Conservation (phyloP, 1,140 invertebrate species). For the Episyrphus balteatus region DNA sequence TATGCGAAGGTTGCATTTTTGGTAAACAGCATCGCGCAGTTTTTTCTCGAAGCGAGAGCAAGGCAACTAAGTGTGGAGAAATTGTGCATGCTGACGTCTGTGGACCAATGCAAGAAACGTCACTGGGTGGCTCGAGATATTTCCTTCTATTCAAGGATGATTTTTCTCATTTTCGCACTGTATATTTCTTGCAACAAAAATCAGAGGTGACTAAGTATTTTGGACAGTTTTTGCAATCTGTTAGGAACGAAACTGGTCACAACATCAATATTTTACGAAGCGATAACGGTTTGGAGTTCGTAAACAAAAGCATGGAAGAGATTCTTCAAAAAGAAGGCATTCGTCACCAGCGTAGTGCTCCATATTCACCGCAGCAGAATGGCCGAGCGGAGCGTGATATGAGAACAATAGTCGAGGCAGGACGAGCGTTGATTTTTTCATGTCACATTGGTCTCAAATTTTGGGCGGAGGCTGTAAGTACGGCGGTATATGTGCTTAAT, state of each 20-base stretch:
- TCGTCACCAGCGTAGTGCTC: conserved; percentile 25
- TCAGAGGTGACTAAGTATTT: conserved; percentile 24
- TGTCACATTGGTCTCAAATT: conserved; percentile 23
- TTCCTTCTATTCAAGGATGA: conserved; percentile 38
- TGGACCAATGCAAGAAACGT: conserved; percentile 35
- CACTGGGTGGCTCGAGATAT: conserved; percentile 23
- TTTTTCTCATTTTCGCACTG: conserved; percentile 22
- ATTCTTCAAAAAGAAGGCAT: conserved; percentile 21
- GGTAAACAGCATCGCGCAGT: conserved; percentile 31
- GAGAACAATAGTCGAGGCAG: conserved; percentile 34
- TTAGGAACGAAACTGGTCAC: conserved; percentile 24
- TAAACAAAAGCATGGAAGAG: conserved; percentile 28
- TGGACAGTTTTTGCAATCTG: conserved; percentile 27
- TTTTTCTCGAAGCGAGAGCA: conserved; percentile 18
- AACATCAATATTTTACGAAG: conserved; percentile 29
- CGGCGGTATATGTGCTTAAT: conserved; percentile 32
- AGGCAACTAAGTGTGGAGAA: conserved; percentile 19
- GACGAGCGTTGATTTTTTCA: conserved; percentile 29
- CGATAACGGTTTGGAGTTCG: conserved; percentile 39
- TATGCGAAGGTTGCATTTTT: conserved; percentile 32
- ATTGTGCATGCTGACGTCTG: conserved; percentile 36
- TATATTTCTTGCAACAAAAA: conserved; percentile 37
- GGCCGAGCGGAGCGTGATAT: conserved; percentile 36
- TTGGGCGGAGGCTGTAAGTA: conserved; percentile 36
- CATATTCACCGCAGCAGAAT: conserved; percentile 41